Percentiles rank a stretch among this genome's conserved stretches.
phyloP scores from a whole-genome alignment of 2,113 vertebrate species.

The Petromus typicus region DNA sequence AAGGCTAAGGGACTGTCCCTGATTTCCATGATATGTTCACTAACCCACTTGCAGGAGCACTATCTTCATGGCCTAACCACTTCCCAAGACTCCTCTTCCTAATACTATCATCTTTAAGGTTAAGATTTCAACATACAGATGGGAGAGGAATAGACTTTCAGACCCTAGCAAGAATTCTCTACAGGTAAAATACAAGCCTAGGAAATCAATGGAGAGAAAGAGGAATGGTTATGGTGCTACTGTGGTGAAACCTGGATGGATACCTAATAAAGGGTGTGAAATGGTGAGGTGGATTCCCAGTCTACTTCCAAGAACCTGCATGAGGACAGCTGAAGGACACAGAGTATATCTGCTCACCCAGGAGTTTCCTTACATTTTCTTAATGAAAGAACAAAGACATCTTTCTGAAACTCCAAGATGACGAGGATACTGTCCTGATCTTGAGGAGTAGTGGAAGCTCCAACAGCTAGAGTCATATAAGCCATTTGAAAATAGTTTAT shows the following conservation, averaged over 20 bases:
- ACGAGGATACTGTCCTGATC: neutral
- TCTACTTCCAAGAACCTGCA: neutral
- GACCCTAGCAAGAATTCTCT: neutral
- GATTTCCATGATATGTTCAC: too few relatives aligned
- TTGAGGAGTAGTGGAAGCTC: neutral
- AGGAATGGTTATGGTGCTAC: neutral
- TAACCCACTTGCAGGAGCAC: too few relatives aligned
- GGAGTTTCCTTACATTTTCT: neutral
- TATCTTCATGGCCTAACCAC: neutral
- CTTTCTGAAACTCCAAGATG: neutral
- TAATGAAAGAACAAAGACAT: neutral
- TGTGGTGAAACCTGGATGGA: neutral
- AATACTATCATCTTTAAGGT: too few relatives aligned
- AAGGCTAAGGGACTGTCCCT: neutral
- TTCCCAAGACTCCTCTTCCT: neutral
- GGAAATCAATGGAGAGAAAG: neutral
- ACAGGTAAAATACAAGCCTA: neutral
- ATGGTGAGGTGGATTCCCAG: rapidly evolving
- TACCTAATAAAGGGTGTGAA: neutral
- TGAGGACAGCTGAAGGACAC: rapidly evolving
- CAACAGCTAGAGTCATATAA: neutral
- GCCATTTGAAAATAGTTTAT: neutral
- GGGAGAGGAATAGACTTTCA: neutral
- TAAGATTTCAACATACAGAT: neutral
- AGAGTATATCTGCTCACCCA: neutral